Evolutionary conservation across 1,140 invertebrate species (phyloP), one percentile per base, ranked within the genome.

Genomic region (Neuroterus valhalla): DNA sequence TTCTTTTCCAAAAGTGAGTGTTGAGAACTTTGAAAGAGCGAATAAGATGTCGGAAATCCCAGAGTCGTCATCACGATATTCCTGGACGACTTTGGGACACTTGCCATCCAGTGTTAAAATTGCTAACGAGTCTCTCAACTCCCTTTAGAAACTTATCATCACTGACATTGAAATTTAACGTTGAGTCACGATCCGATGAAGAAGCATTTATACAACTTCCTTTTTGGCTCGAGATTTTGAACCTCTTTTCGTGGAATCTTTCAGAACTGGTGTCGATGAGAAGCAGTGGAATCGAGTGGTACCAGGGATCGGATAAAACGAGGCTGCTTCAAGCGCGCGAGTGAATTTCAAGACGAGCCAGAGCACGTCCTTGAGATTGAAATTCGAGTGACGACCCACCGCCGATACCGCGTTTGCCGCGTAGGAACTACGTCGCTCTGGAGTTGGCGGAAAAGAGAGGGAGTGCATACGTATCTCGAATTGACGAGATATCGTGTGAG

Each of bases 71-170:
- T n/a, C 11, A 21, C 26, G 48, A 19, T 70, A 43, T 45, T 43
- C 46, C 48, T 70, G 26, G 48, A 71, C 69, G 69, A 42, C 48
- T 55, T 71, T 71, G 69, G 52, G 69, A 71, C 55, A 42, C 45
- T 46, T 71, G 38, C 50, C 42, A 50, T 50, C 45, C 21, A 38
- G 69, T 55, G 43, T 38, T 71, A 71, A 71, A 5, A 10, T 38
- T 38, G 3, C 31, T 21, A 31, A 44, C 21, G 38, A 17, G 69
- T 55, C 19, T 52, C 69, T 21, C 69, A 50, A 2, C 48, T 55
- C 42, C 48, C 8, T 55, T 48, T 55, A 21, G 26, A 43, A 55
- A 43, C 48, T 52, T 38, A 55, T 38, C 21, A 52, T 42, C 42
- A 52, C 52, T 52, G 45, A 46, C 69, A 52, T 26, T 62, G 31